Evolutionary conservation across 2,113 vertebrate species (phyloP).

Genomic region (Phoenicopterus ruber): DNA sequence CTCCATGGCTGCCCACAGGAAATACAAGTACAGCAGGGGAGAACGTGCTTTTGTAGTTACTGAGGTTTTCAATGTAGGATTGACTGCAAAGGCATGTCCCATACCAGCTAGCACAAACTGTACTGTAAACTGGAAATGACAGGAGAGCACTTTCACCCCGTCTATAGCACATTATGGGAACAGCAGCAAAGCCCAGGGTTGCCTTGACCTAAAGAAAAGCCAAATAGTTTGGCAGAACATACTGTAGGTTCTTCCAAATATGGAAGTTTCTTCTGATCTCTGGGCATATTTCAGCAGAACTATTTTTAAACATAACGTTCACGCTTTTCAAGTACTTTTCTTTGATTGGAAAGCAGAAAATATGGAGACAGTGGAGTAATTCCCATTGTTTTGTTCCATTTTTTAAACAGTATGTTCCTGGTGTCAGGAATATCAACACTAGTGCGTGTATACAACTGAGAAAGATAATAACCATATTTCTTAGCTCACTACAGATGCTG

Average conservation of each 20-base stretch:
- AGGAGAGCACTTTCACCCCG: neutral
- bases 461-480: neutral
- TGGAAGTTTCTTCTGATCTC: conserved; percentile 53
- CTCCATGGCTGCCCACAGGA: neutral
- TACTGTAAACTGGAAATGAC: conserved; percentile 39
- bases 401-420: neutral
- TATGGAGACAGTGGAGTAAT: neutral
- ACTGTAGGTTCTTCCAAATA: conserved; percentile 60
- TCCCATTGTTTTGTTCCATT: neutral
- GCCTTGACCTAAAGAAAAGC: conserved; percentile 67
- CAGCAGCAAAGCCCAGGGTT: conserved; percentile 49
- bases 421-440: conserved; percentile 14
- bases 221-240: conserved; percentile 65
- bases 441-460: neutral
- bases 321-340: conserved; percentile 36
- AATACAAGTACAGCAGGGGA: neutral
- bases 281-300: conserved; percentile 30
- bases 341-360: conserved; percentile 33
- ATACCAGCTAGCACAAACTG: conserved; percentile 33
- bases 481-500: neutral
- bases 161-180: conserved; percentile 37
- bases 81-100: conserved; percentile 25
- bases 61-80: neutral
- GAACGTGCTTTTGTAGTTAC: neutral
- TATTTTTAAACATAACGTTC: conserved; percentile 50